These are phyloP conservation scores for Mythimna pallens DNA, from an alignment of 2,888 invertebrate genomes.

Conservation along the genomic window DNA sequence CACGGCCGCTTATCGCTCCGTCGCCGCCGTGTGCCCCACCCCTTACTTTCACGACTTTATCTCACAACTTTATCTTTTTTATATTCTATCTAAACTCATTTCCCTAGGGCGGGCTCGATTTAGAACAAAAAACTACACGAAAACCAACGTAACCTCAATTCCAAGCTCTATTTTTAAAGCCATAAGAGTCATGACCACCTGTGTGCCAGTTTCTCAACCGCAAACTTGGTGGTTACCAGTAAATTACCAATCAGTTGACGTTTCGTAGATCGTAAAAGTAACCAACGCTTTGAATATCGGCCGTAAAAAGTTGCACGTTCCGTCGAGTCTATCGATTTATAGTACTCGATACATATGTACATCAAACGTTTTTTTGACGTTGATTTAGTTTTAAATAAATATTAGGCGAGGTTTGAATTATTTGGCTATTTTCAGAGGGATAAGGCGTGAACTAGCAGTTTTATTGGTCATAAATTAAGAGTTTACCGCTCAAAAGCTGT, in stretches of 20 bases:
- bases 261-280: constrained; percentile 69
- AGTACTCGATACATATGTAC: constrained; percentile 40
- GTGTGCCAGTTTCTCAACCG: constrained; percentile 21
- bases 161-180: constrained; percentile 5
- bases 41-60: constrained; percentile 69
- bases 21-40: constrained; percentile 49
- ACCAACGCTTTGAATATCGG: constrained; percentile 64
- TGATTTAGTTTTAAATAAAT: constrained; percentile 48
- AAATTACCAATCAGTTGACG: constrained; percentile 70
- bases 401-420: constrained; percentile 32
- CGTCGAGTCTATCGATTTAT: constrained; percentile 50
- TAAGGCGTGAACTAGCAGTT: neutral
- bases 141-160: constrained; percentile 20
- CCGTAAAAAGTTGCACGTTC: constrained; percentile 50
- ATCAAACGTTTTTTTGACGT: constrained; percentile 51
- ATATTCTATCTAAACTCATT: constrained; percentile 65
- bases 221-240: constrained; percentile 57
- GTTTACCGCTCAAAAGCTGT: neutral
- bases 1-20: constrained; percentile 39
- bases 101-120: constrained; percentile 65
- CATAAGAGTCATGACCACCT: constrained; percentile 30
- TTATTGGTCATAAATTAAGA: neutral
- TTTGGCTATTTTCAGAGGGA: constrained; percentile 2
- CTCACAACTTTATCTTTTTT: constrained; percentile 64
- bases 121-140: constrained; percentile 36